Conservation (phyloP, 2,797 vertebrate genomes). For the Chiroxiphia lanceolata region DNA sequence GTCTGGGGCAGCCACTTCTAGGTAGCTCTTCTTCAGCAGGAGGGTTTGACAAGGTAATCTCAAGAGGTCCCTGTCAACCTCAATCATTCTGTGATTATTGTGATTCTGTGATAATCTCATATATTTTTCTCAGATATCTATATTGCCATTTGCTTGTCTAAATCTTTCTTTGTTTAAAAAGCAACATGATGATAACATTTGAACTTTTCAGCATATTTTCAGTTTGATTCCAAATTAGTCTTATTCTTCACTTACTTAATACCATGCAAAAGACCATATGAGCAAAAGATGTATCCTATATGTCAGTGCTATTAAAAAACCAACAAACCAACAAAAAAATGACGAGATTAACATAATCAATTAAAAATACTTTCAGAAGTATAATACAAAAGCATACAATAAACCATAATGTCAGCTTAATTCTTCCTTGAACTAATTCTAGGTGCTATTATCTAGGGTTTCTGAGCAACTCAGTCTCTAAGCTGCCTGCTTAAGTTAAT, state of each 20-base stretch:
- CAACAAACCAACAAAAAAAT: accelerated
- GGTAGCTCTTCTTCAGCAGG: neutral
- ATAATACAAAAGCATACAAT: neutral
- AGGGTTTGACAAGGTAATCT: neutral
- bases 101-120: neutral
- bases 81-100: neutral
- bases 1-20: neutral
- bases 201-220: neutral
- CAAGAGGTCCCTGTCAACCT: neutral
- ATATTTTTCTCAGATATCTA: neutral
- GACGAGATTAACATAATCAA: neutral
- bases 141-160: neutral
- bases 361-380: neutral
- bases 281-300: neutral
- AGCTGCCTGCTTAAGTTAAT: conserved; percentile 11
- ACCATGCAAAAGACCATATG: neutral
- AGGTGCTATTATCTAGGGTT: neutral
- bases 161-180: neutral
- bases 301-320: accelerated
- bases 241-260: neutral
- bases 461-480: conserved; percentile 37
- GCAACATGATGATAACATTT: neutral
- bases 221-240: neutral
- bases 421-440: neutral
- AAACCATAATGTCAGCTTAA: neutral